phyloP scores from a whole-genome alignment of 92 coral and sea anemone genomes.

The Zoanthus solanderi region DNA sequence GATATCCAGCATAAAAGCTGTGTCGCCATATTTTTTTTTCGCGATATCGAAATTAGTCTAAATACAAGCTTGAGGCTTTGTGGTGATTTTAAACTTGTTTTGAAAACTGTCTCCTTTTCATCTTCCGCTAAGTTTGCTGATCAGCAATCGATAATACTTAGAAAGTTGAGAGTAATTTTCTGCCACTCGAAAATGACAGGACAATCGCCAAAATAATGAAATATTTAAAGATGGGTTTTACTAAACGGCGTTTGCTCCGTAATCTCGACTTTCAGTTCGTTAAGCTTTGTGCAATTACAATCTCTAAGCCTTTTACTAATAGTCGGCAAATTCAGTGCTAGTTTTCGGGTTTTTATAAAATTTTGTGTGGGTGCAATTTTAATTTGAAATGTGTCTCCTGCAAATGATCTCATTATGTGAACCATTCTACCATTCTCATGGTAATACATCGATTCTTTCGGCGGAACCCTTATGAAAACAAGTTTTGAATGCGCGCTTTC shows the following conservation, averaged over 20 bases:
- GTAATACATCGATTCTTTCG: constrained; percentile 66
- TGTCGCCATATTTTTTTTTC: constrained; percentile 42
- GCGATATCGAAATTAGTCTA: constrained; percentile 45
- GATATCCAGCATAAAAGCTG: constrained; percentile 33
- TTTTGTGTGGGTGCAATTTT: constrained; percentile 77
- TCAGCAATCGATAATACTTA: constrained; percentile 86
- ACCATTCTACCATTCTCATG: constrained; percentile 76
- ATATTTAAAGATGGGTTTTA: constrained; percentile 66
- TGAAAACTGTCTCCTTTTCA: constrained; percentile 71
- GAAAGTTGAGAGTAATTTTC: constrained; percentile 84
- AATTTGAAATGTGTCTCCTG: constrained; percentile 73
- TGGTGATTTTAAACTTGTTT: constrained; percentile 63
- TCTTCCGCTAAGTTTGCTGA: constrained; percentile 91
- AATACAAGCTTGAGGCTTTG: constrained; percentile 44
- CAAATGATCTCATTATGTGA: constrained; percentile 84
- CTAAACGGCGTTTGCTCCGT: constrained; percentile 65
- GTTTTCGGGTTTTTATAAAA: constrained; percentile 48
- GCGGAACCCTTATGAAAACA: constrained; percentile 91
- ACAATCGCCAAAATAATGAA: constrained; percentile 78
- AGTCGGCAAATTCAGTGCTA: constrained; percentile 44
- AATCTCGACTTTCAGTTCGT: constrained; percentile 2
- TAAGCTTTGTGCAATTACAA: constrained; percentile 28
- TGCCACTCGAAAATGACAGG: constrained; percentile 78
- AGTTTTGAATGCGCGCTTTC: constrained; percentile 79
- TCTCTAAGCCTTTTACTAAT: constrained; percentile 14